Base-by-base conservation (phyloP, 1,140 invertebrate species). In the Euura lappo region DNA sequence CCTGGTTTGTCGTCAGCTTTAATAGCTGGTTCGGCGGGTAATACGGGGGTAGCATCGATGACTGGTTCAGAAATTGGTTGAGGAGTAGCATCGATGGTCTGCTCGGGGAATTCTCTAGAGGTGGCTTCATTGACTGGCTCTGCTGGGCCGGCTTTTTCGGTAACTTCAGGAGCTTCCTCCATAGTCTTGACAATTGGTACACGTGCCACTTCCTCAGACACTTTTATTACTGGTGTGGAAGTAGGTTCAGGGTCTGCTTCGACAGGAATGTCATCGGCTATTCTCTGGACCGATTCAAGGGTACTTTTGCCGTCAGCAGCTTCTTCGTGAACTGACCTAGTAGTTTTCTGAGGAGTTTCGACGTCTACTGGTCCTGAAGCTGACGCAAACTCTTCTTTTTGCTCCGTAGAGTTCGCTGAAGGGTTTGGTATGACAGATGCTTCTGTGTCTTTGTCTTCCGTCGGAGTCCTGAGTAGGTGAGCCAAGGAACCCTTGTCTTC, bases 381-480 rank as follows among this genome's bases (percentile, higher is more conserved):
- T 28, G 28, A 28, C 28, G 28, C 28, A 28, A 28, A 28, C 28
- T 28, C 51, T n/a, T 60, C 51, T 60, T 60, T 60, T 60, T 60
- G 3, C 10, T 60, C 51, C 10, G 51, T 4, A 60, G 51, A 60
- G 13, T 60, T 8, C 13, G 3, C 51, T n/a, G 51, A 8, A 60
- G 51, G 8, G 10, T 60, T 60, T 60, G 8, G 8, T 60, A n/a
- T 60, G 11, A 47, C 44, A 11, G 44, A 46, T 2, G 45, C n/a
- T 67, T 44, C 60, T 10, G 74, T 11, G 3, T 13, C 66, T 72
- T n/a, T 68, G 66, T 68, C 66, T 68, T 70, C 6, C 51, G 6
- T 60, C 8, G 51, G 51, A n/a, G 51, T 3, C 51, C 8, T 8
- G 3, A 60, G 51, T 11, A 60, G 51, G 13, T 6, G 51, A n/a